Percentiles rank a stretch among this genome's conserved stretches.
phyloP scores from a whole-genome alignment of 2,113 vertebrate genomes.

The Sporophila hypoxantha region DNA sequence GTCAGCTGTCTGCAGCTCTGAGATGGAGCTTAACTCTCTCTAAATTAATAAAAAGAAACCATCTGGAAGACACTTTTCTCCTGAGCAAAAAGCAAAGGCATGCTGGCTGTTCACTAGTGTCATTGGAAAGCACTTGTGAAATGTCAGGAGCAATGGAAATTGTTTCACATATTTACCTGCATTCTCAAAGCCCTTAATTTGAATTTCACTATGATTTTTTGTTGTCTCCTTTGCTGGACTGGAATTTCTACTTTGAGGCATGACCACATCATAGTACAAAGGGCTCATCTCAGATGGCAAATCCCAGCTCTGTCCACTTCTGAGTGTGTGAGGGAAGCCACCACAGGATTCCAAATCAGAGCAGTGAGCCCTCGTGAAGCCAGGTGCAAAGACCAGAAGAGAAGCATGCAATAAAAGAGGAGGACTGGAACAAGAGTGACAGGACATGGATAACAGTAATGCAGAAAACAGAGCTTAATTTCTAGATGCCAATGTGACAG shows the following conservation, averaged over 20 bases:
- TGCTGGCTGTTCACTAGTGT: background rate
- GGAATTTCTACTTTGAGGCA: background rate
- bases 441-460: background rate
- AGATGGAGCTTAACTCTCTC: constrained; percentile 10
- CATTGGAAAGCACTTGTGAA: background rate
- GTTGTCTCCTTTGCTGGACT: background rate
- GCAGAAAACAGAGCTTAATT: background rate
- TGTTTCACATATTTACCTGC: background rate
- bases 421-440: background rate
- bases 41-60: constrained; percentile 40
- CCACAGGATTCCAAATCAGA: background rate
- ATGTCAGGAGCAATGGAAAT: background rate
- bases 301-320: background rate
- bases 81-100: background rate
- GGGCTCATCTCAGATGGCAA: background rate
- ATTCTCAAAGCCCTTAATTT: background rate
- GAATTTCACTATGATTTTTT: background rate
- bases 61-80: constrained; percentile 7
- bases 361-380: accelerated
- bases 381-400: background rate
- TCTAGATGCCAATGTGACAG: background rate
- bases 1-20: constrained; percentile 33
- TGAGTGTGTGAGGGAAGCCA: background rate
- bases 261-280: background rate
- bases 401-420: background rate